Base-by-base conservation (phyloP, 35 echinoderm and acorn worm genomes). In the Apostichopus parvimensis region DNA sequence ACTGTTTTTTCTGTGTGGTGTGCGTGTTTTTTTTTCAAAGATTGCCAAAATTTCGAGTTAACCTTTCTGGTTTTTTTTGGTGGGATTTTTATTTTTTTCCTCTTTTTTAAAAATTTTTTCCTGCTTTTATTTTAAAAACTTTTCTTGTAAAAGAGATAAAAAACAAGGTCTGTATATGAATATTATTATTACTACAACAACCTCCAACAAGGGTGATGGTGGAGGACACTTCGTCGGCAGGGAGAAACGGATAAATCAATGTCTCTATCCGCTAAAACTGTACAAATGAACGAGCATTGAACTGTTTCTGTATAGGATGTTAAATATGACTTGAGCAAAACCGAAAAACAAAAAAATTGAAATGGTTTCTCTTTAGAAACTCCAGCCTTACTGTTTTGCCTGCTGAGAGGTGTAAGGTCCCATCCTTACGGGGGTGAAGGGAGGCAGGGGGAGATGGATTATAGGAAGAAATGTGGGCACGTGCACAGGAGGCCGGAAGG, bases 291-390 rank as follows among this genome's bases (percentile, higher is more conserved):
- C 5, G 56, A 58, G 81, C 54, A 58, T 58, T 84, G n/a, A 18
- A 20, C 20, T 7, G 18, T 84, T 28, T 84, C 24, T 84, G 81
- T 84, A 84, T 84, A 58, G 81, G 81, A 84, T 59, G 81, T 84
- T 8, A 59, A 22, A 22, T 75, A 75, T 18, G 58, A 55, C 81
- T 45, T 45, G 34, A 45, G 34, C 34, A 45, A 45, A 45, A 45
- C 34, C 34, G 34, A 45, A 45, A 45, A 45, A 45, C 34, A 45
- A 45, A 45, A 45, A 45, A 45, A 45, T 56, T 56, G 81, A 59
- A 55, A 84, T 58, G 20, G 81, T 84, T 84, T 84, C 81, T 84
- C 81, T 84, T 84, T 84, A 7, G 81, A 62, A 84, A 84, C 54
- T 56, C 81, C 81, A 58, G 81, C 81, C 81, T 84, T 84, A 84